Evolutionary conservation across 2,888 invertebrate genomes (phyloP), one percentile per base, ranked within the genome.

Genomic region (Erebia ligea): DNA sequence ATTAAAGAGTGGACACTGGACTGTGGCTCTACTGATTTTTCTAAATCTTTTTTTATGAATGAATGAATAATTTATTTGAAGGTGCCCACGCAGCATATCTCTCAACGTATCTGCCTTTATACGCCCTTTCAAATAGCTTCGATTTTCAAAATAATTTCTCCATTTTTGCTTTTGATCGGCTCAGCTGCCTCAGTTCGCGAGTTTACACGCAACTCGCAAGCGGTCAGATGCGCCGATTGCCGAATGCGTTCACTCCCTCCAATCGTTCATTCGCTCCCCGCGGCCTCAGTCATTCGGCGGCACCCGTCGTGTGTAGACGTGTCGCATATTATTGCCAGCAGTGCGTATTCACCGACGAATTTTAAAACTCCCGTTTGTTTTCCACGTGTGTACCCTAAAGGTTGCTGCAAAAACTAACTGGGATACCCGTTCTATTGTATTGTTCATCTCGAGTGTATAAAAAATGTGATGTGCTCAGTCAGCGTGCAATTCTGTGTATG

Each of bases 391-490:
- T 80, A 80, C 79, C 81, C 81, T 74, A 80, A 79, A 80, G 79
- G 77, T 61, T 68, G 63, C 64, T 76, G 78, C 79, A 77, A 77
- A 75, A 76, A 75, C 78, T 77, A 83, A 85, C 86, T 85, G 87
- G 84, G 62, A 48, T 62, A 89, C 87, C 77, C 80, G 84, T 83
- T 79, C 80, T 80, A 82, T 83, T 81, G 83, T 87, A 86, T 86
- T 87, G 89, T 70, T 70, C 34, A 11, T 82, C 81, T 81, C 83
- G 83, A 89, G 92, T 92, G 92, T 89, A 90, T 19, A 92, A 48
- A 57, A 67, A 91, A 92, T 92, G 92, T 93, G 92, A 92, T 91
- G 89, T 92, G 92, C 77, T 86, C 84, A 86, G 83, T 84, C 79
- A 89, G 85, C 88, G 86, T 71, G 71, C 71, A 66, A 69, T 72